Evolutionary conservation across 1,140 invertebrate species (phyloP).

Genomic region (Probaryconus sp.): DNA sequence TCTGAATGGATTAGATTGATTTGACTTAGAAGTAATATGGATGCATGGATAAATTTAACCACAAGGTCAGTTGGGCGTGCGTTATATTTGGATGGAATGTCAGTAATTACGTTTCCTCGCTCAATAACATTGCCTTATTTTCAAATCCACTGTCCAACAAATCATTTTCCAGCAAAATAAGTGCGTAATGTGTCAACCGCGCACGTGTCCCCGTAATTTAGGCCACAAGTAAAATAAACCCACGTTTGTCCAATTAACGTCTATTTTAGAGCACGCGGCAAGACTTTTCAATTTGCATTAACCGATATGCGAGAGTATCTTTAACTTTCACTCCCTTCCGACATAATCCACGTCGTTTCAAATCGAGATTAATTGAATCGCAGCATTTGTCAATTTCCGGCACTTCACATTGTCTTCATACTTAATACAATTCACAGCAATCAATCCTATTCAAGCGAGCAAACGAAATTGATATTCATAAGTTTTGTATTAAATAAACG

Average conservation of each 20-base stretch:
- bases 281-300: conserved; percentile 23
- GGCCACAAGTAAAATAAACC: conserved; percentile 41
- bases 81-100: conserved; percentile 57
- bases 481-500: conserved; percentile 15
- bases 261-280: conserved; percentile 28
- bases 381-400: conserved; percentile 29
- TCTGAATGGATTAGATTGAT: conserved; percentile 38
- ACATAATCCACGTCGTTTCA: conserved; percentile 18
- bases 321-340: background rate
- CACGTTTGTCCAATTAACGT: conserved; percentile 34
- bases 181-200: conserved; percentile 38
- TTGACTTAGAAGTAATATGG: conserved; percentile 30
- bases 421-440: conserved; percentile 19
- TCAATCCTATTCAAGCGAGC: too few species aligned
- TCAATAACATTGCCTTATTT: conserved; percentile 47
- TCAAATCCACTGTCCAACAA: conserved; percentile 41
- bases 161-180: conserved; percentile 48
- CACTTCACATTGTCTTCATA: conserved; percentile 14
- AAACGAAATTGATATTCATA: too few species aligned
- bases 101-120: conserved; percentile 28
- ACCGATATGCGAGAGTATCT: background rate
- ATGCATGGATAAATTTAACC: conserved; percentile 37
- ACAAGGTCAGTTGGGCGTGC: conserved; percentile 41
- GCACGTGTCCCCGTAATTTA: conserved; percentile 30
- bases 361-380: conserved; percentile 21